Evolutionary conservation across 2,888 invertebrate species (phyloP).

Genomic region (Volucella inflata): DNA sequence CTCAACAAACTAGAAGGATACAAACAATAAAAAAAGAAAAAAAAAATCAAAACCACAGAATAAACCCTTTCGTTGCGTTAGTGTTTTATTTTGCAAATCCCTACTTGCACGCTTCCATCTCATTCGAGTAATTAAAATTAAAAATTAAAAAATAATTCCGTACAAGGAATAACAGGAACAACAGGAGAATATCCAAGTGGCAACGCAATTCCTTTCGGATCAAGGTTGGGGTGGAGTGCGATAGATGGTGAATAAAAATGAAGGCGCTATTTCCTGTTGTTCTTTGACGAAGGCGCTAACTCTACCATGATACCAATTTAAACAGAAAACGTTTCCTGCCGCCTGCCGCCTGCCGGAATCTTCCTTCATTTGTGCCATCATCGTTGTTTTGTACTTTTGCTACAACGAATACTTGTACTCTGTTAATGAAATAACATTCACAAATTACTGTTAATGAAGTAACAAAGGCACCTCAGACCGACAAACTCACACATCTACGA

Average conservation of each 20-base stretch:
- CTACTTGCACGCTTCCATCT: conserved; percentile 32
- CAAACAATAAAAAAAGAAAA: too few species aligned
- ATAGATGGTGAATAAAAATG: too few species aligned
- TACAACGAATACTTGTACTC: conserved; percentile 1
- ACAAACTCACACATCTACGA: conserved; percentile 19
- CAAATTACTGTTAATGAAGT: conserved; percentile 75
- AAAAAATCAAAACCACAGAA: too few species aligned
- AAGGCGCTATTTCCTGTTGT: conserved; percentile 11
- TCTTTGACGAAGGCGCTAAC: conserved; percentile 39
- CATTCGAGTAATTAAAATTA: conserved; percentile 72
- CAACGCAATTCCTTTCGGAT: neutral
- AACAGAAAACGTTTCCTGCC: conserved; percentile 23
- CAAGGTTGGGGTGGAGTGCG: neutral
- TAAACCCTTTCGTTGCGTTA: too few species aligned
- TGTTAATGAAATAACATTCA: conserved; percentile 72
- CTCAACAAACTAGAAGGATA: too few species aligned
- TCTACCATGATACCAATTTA: conserved; percentile 47
- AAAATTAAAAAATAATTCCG: conserved; percentile 71
- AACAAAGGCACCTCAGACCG: conserved; percentile 60
- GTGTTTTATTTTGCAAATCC: neutral
- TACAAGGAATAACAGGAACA: conserved; percentile 46
- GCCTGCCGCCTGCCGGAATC: too few species aligned
- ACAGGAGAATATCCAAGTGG: conserved; percentile 56
- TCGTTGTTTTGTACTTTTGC: neutral
- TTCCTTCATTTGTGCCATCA: too few species aligned